Conservation (phyloP, 2,888 invertebrate genomes). For the Therioaphis trifolii region DNA sequence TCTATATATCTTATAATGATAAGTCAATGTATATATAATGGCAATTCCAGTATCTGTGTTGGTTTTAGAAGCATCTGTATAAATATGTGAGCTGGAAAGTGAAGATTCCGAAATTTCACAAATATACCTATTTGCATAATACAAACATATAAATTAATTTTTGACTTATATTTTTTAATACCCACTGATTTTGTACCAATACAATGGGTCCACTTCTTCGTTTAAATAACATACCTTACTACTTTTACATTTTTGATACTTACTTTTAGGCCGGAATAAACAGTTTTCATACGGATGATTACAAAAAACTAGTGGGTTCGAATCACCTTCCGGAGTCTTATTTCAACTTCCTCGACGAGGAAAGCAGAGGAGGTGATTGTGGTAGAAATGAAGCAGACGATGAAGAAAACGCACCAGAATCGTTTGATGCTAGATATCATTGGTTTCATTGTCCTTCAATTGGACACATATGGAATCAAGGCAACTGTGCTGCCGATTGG, state of each 20-base stretch:
- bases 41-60: too few relatives aligned
- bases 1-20: too few relatives aligned
- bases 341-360: neutral
- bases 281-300: slow-evolving; percentile 33
- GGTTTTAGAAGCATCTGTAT: too few relatives aligned
- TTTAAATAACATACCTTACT: too few relatives aligned
- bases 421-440: slow-evolving; percentile 82
- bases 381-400: neutral
- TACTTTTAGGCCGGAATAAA: slow-evolving; percentile 42
- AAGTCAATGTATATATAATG: too few relatives aligned
- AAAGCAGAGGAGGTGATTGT: neutral
- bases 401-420: slow-evolving; percentile 71
- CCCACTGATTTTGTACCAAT: too few relatives aligned
- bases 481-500: slow-evolving; percentile 91
- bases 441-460: slow-evolving; percentile 90
- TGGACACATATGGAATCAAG: slow-evolving; percentile 84
- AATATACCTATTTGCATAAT: too few relatives aligned
- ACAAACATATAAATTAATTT: too few relatives aligned
- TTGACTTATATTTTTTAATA: too few relatives aligned
- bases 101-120: too few relatives aligned
- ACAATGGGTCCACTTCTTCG: too few relatives aligned
- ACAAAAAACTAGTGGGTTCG: slow-evolving; percentile 43
- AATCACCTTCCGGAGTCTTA: neutral
- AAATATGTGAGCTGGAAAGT: too few relatives aligned
- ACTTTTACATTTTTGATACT: neutral